A percentile compares a stretch with the other conserved stretches of the same genome.
Evolutionary conservation across 2,113 vertebrate species (phyloP).

Genomic region (Ameiurus melas): DNA sequence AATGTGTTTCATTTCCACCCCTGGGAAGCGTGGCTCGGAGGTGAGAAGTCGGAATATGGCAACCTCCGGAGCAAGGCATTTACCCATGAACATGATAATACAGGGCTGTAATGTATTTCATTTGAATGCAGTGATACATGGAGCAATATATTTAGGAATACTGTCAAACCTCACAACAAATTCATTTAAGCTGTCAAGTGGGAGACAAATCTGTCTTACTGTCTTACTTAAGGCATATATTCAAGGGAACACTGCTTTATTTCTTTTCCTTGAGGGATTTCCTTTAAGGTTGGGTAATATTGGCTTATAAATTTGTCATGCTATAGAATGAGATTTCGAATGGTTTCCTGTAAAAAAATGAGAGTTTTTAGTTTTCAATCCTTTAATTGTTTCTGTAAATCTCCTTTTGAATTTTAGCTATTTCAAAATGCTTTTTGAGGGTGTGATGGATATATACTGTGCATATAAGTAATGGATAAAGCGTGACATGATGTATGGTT

Average conservation of each 20-base stretch:
- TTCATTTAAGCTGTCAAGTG: slow-evolving; percentile 44
- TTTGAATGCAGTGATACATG: slow-evolving; percentile 44
- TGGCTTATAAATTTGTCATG: slow-evolving; percentile 23
- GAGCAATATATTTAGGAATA: slow-evolving; percentile 43
- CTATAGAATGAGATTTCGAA: slow-evolving; percentile 20
- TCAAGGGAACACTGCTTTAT: slow-evolving; percentile 16
- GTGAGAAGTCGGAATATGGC: slow-evolving; percentile 26
- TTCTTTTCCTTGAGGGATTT: slow-evolving; percentile 29
- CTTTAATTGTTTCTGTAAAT: not conserved
- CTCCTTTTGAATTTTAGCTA: not conserved
- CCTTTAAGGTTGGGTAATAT: slow-evolving; percentile 18
- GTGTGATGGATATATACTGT: not conserved
- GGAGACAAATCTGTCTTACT: slow-evolving; percentile 8
- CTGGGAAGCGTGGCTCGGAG: slow-evolving; percentile 5
- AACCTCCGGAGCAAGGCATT: slow-evolving; percentile 51
- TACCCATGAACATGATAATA: slow-evolving; percentile 9
- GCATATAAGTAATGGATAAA: not conserved
- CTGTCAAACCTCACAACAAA: slow-evolving; percentile 37
- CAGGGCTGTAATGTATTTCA: slow-evolving; percentile 18
- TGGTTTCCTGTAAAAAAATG: not conserved
- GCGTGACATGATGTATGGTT: not conserved
- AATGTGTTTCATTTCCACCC: slow-evolving; percentile 29
- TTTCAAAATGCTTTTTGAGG: not conserved
- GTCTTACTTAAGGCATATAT: slow-evolving; percentile 17
- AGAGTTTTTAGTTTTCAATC: not conserved